Evolutionary conservation across 92 coral and sea anemone species (phyloP).

Genomic region (Diadumene lineata): DNA sequence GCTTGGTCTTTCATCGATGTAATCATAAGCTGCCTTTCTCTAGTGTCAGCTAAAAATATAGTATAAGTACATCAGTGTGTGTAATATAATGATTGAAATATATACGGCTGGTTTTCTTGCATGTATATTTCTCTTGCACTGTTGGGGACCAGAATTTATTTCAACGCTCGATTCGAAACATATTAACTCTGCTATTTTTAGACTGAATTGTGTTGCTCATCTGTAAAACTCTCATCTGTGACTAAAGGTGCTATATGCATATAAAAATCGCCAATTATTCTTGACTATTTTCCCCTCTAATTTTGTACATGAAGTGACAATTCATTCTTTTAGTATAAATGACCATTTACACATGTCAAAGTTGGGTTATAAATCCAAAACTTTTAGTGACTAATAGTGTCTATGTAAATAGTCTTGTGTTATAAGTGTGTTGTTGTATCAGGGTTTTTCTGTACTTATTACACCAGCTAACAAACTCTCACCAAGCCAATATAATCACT

Average conservation of each 20-base stretch:
- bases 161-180: background rate
- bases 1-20: background rate
- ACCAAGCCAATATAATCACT: background rate
- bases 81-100: background rate
- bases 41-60: background rate
- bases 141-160: background rate
- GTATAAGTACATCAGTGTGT: too few species aligned
- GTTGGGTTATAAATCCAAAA: background rate
- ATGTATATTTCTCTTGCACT: background rate
- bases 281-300: background rate
- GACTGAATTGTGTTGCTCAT: constrained; percentile 10
- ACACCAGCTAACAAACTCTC: background rate
- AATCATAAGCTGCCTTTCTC: background rate
- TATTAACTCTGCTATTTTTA: background rate
- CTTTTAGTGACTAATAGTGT: background rate
- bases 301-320: background rate
- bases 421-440: background rate
- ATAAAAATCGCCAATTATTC: background rate
- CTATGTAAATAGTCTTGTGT: background rate
- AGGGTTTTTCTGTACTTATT: background rate
- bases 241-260: background rate
- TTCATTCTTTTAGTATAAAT: background rate
- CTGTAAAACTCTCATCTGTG: background rate
- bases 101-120: background rate
- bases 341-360: background rate